These are phyloP conservation scores for Fistularia tabacaria DNA, from an alignment of 2,797 vertebrate genomes.

Conservation along the genomic window DNA sequence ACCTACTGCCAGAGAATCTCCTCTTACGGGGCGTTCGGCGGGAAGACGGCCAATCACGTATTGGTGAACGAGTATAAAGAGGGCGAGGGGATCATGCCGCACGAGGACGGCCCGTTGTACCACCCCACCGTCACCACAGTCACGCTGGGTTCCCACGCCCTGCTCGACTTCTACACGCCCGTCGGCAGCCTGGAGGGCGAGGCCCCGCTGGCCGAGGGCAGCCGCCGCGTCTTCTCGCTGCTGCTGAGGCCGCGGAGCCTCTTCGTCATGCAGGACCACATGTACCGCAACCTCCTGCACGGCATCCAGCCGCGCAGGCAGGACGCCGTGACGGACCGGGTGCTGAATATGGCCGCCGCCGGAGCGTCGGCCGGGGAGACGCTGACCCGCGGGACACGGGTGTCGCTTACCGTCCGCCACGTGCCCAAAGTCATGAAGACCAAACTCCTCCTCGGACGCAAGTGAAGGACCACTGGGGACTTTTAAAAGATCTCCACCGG, in stretches of 20 bases:
- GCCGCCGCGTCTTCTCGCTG: conserved; percentile 74
- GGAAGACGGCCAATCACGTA: conserved; percentile 84
- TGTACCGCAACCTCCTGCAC: conserved; percentile 80
- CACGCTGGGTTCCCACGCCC: conserved; percentile 84
- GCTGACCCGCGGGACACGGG: conserved; percentile 73
- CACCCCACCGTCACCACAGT: conserved; percentile 88
- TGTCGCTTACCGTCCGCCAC: conserved; percentile 86
- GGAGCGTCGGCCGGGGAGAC: conserved; percentile 50
- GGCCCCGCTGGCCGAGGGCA: conserved; percentile 59
- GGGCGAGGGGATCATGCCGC: conserved; percentile 91
- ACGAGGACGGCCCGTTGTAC: conserved; percentile 88
- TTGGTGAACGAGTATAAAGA: conserved; percentile 88
- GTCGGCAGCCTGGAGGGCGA: conserved; percentile 46
- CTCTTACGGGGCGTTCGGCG: conserved; percentile 78
- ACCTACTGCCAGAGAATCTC: conserved; percentile 80
- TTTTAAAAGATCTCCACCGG: no score
- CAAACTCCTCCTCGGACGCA: conserved; percentile 74
- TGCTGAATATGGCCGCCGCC: conserved; percentile 70
- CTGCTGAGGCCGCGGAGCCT: conserved; percentile 81
- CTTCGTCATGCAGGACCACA: conserved; percentile 78
- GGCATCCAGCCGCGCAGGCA: conserved; percentile 66
- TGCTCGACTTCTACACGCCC: conserved; percentile 85
- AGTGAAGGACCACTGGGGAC: conserved; percentile 38
- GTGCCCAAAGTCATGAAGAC: conserved; percentile 84
- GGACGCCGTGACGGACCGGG: conserved; percentile 70